phyloP scores from a whole-genome alignment of 2,797 vertebrate species.

The Poecilia gillii region DNA sequence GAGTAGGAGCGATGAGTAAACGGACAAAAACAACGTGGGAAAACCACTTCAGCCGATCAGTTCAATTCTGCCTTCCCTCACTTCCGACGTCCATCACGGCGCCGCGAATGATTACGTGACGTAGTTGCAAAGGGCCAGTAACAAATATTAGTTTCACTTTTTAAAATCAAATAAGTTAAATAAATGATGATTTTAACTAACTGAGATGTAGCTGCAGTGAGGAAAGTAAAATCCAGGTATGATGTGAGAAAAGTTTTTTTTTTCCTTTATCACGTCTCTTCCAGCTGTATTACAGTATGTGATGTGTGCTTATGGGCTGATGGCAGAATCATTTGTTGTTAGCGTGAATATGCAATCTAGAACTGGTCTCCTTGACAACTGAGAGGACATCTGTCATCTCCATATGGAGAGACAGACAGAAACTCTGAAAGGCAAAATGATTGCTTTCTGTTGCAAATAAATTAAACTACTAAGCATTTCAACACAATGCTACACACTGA shows the following conservation, averaged over 20 bases:
- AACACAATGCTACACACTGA: neutral
- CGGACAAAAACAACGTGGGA: too few species aligned
- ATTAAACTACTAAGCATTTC: neutral
- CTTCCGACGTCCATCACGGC: too few species aligned
- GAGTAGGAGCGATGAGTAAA: too few species aligned
- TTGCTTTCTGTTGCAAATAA: conserved; percentile 4
- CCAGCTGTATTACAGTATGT: neutral
- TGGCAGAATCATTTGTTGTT: conserved; percentile 28
- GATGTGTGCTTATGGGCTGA: conserved; percentile 10
- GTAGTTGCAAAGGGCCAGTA: too few species aligned
- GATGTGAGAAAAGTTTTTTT: neutral
- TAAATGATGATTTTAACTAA: neutral
- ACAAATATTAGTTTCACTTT: neutral
- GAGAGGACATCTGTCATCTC: conserved; percentile 70
- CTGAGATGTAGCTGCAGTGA: neutral
- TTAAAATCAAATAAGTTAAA: neutral
- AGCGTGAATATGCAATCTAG: conserved; percentile 41
- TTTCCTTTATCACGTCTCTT: neutral
- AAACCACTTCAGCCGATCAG: too few species aligned
- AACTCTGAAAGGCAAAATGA: conserved; percentile 13
- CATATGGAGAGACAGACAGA: conserved; percentile 59
- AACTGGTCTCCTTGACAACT: conserved; percentile 61
- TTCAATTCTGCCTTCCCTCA: too few species aligned
- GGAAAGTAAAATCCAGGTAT: neutral
- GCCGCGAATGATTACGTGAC: too few species aligned